Conservation (phyloP, 1,140 invertebrate genomes). For the Cydia fagiglandana region DNA sequence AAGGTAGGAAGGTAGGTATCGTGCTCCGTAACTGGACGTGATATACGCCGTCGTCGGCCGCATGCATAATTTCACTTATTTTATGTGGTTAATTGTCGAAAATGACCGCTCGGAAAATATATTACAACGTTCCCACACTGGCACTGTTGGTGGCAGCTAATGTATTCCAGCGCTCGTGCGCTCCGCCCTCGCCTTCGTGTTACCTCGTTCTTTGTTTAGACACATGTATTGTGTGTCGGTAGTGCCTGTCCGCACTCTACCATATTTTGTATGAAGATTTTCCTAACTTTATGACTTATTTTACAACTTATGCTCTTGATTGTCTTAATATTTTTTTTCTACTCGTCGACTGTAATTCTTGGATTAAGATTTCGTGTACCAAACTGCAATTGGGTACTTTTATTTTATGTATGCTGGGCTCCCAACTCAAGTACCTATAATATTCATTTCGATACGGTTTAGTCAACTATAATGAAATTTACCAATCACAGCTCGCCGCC, state of each 20-base stretch:
- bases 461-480: no score
- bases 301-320: no score
- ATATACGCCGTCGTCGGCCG: conserved; percentile 78
- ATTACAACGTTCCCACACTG: conserved; percentile 66
- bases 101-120: conserved; percentile 78
- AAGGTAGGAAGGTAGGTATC: conserved; percentile 73
- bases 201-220: conserved; percentile 56
- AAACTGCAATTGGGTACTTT: no score
- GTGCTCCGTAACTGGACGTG: conserved; percentile 77
- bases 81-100: conserved; percentile 80
- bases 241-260: not conserved
- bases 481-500: no score
- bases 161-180: conserved; percentile 68
- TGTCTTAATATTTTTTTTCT: no score
- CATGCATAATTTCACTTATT: conserved; percentile 80
- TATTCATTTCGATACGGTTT: no score
- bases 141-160: conserved; percentile 65
- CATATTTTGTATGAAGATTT: not conserved
- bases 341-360: no score
- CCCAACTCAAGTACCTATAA: no score
- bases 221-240: conserved; percentile 29
- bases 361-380: no score
- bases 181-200: conserved; percentile 60
- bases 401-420: no score
- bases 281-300: not conserved